Evolutionary conservation across 2,888 invertebrate species (phyloP).

Genomic region (Eupeodes luniger): DNA sequence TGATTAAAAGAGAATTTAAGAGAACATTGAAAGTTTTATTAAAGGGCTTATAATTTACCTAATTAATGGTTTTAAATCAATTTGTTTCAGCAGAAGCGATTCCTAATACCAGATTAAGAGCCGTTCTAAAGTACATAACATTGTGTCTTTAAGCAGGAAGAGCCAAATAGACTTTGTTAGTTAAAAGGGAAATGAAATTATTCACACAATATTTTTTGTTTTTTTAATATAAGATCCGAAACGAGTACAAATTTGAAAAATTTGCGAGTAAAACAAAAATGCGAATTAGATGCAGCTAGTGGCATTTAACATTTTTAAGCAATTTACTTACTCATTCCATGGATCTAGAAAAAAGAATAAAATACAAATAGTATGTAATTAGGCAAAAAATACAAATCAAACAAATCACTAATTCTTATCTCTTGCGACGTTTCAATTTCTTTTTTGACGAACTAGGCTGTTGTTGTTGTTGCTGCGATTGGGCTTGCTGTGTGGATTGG

Average conservation of each 20-base stretch:
- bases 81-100: no score
- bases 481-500: conserved; percentile 39
- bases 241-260: conserved; percentile 27
- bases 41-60: no score
- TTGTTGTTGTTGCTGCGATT: conserved; percentile 57
- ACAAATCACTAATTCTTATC: conserved; percentile 85
- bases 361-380: conserved; percentile 82
- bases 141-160: no score
- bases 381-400: conserved; percentile 84
- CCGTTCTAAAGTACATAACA: no score
- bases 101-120: no score
- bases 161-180: no score
- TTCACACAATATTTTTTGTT: conserved; percentile 61
- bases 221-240: conserved; percentile 52
- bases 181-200: not conserved
- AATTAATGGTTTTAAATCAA: no score
- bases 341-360: conserved; percentile 77
- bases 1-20: no score
- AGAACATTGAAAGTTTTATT: no score
- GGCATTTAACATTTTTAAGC: not conserved
- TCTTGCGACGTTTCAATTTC: conserved; percentile 84
- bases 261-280: not conserved
- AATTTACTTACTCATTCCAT: conserved; percentile 61
- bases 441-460: conserved; percentile 82
- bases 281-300: not conserved